Evolutionary conservation across 2,797 vertebrate genomes (phyloP).

Genomic region (Dermochelys coriacea): DNA sequence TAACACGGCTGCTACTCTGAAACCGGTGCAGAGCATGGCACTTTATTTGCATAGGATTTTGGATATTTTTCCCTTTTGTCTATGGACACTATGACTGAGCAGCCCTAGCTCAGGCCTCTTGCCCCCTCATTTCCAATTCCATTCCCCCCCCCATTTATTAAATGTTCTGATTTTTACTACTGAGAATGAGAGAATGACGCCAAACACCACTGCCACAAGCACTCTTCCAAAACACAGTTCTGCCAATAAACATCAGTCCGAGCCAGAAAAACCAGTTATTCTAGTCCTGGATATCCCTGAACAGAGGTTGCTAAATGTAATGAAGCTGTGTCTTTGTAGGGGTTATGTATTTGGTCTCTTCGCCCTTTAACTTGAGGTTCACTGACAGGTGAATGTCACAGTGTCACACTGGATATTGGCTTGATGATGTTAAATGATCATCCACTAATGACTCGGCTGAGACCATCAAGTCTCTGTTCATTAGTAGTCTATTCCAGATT

Average conservation of each 20-base stretch:
- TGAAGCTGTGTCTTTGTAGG: fast-evolving
- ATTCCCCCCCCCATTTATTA: background rate
- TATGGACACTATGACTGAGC: background rate
- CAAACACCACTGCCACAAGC: background rate
- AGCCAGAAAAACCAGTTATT: background rate
- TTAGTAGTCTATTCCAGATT: background rate
- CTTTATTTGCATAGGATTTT: background rate
- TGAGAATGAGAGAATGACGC: background rate
- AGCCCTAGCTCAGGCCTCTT: background rate
- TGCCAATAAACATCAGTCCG: fast-evolving
- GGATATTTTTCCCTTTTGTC: background rate
- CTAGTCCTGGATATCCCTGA: background rate
- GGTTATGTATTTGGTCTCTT: background rate
- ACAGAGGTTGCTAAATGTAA: fast-evolving
- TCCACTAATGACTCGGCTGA: fast-evolving
- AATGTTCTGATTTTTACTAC: background rate
- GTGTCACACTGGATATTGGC: fast-evolving
- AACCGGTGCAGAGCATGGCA: background rate
- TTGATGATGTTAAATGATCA: background rate
- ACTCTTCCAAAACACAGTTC: background rate
- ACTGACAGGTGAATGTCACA: fast-evolving
- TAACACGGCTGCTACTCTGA: no score
- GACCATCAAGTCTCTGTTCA: fast-evolving
- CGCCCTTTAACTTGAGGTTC: fast-evolving
- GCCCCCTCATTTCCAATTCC: background rate